These are phyloP conservation scores for Callionymus lyra DNA, from an alignment of 2,113 vertebrate genomes.

Conservation along the genomic window DNA sequence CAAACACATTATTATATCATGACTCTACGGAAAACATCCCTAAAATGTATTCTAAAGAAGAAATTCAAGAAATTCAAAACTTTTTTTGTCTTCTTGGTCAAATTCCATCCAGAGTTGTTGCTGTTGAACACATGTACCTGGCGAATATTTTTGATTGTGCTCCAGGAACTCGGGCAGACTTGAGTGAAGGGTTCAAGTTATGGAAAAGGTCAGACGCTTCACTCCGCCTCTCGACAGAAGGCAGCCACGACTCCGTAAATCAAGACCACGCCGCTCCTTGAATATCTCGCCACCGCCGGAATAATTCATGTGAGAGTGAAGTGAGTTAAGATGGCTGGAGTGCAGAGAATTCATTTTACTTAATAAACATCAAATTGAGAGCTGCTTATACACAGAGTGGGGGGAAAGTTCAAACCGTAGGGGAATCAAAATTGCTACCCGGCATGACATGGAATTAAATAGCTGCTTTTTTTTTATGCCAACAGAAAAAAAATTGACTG, in stretches of 20 bases:
- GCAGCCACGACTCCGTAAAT: too few species aligned
- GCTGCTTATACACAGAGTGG: constrained; percentile 2
- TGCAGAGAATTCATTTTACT: not conserved
- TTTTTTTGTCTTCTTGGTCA: too few species aligned
- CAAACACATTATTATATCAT: not conserved
- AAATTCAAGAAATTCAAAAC: not conserved
- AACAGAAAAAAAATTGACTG: constrained; percentile 6
- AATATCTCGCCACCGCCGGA: constrained; percentile 3
- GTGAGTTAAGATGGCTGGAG: constrained; percentile 1
- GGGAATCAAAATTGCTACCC: constrained; percentile 13
- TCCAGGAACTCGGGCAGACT: too few species aligned
- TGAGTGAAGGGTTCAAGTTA: too few species aligned
- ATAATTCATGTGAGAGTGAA: constrained; percentile 1
- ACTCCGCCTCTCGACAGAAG: too few species aligned
- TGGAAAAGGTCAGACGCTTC: constrained; percentile 2
- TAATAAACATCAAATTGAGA: not conserved
- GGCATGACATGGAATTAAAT: constrained; percentile 9
- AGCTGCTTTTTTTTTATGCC: constrained; percentile 22
- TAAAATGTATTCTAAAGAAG: not conserved
- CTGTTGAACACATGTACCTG: too few species aligned
- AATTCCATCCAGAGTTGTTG: too few species aligned
- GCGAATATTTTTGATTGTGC: too few species aligned
- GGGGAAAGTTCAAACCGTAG: constrained; percentile 6
- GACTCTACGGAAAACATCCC: not conserved
- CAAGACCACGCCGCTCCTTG: constrained; percentile 4